Percentiles rank a stretch among this genome's conserved stretches.
Evolutionary conservation across 2,797 vertebrate genomes (phyloP).

Genomic region (Neosilurus hyrtlii): DNA sequence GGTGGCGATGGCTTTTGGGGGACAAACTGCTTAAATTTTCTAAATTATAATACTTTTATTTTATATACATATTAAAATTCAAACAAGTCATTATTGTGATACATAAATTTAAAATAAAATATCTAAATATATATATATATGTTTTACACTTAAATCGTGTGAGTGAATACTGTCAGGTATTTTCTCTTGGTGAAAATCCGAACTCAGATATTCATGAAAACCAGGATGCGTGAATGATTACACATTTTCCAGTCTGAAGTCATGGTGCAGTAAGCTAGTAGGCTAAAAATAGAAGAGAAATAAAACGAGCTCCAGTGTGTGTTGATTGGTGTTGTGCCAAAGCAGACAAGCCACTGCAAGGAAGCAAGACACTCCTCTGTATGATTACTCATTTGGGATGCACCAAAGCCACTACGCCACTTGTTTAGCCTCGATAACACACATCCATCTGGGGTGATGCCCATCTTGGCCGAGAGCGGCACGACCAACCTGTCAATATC

Average conservation of each 20-base stretch:
- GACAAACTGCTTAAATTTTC: too few relatives aligned
- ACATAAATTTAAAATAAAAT: too few relatives aligned
- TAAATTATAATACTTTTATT: too few relatives aligned
- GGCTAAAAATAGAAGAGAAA: constrained; percentile 30
- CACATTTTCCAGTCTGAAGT: background rate
- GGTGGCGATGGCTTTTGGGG: too few relatives aligned
- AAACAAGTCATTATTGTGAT: too few relatives aligned
- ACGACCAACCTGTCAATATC: constrained; percentile 45
- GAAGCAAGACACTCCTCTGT: constrained; percentile 10
- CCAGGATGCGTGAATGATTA: background rate
- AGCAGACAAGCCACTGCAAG: constrained; percentile 17
- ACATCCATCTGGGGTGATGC: constrained; percentile 37
- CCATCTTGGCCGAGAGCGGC: background rate
- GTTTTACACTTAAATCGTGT: too few relatives aligned
- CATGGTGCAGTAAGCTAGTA: background rate
- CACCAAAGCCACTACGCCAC: constrained; percentile 19
- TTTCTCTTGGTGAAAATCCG: background rate
- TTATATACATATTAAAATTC: too few relatives aligned
- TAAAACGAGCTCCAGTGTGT: background rate
- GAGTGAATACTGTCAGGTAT: background rate
- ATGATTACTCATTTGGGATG: constrained; percentile 21
- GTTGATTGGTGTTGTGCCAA: constrained; percentile 8
- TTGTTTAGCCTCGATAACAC: constrained; percentile 42
- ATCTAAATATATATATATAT: too few relatives aligned
- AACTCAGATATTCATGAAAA: background rate